These are phyloP conservation scores for Haliaeetus leucogaster DNA, from an alignment of 2,113 vertebrate species.

Conservation along the genomic window DNA sequence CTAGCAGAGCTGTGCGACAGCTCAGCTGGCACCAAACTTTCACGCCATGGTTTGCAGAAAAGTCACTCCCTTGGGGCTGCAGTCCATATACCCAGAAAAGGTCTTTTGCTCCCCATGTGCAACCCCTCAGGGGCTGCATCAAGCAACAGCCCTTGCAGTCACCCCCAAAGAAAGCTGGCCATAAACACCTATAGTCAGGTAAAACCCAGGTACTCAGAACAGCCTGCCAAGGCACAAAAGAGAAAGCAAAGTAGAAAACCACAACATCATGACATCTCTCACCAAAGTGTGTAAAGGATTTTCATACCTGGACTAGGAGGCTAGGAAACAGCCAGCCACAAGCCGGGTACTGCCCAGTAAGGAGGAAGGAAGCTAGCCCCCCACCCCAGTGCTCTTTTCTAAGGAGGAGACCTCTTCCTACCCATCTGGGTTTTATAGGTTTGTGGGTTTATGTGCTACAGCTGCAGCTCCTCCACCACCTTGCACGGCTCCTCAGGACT, in stretches of 20 bases:
- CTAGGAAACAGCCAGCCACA: rapidly evolving
- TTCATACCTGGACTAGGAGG: not conserved
- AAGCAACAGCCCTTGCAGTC: not conserved
- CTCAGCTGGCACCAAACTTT: not conserved
- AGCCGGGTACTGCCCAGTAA: rapidly evolving
- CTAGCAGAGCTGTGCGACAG: not conserved
- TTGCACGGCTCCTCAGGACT: not conserved
- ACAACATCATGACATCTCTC: not conserved
- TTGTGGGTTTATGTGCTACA: not conserved
- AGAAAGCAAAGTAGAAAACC: not conserved
- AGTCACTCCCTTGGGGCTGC: not conserved
- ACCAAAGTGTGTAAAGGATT: not conserved
- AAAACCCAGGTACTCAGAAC: not conserved
- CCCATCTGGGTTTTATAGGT: not conserved
- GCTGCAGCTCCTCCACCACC: not conserved
- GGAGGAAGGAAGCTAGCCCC: rapidly evolving
- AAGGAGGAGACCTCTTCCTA: rapidly evolving
- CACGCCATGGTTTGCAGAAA: not conserved
- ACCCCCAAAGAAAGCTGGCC: not conserved
- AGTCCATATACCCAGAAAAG: not conserved
- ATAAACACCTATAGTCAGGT: not conserved
- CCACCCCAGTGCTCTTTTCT: rapidly evolving
- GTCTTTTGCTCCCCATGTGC: not conserved
- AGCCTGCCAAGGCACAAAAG: not conserved
- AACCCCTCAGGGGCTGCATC: not conserved